Evolutionary conservation across 1,140 invertebrate genomes (phyloP).

Genomic region (Drosophila murphyi): DNA sequence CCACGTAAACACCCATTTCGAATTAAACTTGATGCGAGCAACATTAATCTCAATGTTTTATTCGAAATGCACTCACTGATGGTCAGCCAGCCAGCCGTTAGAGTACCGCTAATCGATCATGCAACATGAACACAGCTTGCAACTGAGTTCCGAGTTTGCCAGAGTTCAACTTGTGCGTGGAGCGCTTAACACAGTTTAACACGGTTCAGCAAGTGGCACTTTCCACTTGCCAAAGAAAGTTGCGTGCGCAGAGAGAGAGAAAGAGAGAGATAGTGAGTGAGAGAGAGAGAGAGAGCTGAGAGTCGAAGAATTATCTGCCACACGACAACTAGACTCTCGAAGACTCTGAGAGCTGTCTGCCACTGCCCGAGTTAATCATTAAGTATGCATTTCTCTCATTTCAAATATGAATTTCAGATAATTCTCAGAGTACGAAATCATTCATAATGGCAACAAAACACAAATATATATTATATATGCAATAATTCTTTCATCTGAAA

Average conservation of each 20-base stretch:
- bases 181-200: conserved; percentile 47
- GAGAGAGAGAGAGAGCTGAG: not conserved
- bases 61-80: not conserved
- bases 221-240: conserved; percentile 47
- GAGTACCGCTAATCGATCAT: conserved; percentile 48
- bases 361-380: too few relatives aligned
- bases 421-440: too few relatives aligned
- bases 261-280: not conserved
- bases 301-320: not conserved
- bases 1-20: not conserved
- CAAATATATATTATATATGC: too few relatives aligned
- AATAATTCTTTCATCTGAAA: too few relatives aligned
- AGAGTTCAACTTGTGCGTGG: conserved; percentile 8
- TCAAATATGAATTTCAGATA: too few relatives aligned
- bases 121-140: conserved; percentile 18
- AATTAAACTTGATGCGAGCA: not conserved
- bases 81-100: conserved; percentile 17
- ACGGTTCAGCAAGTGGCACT: conserved; percentile 51
- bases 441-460: too few relatives aligned
- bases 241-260: conserved; percentile 6
- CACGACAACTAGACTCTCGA: not conserved
- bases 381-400: too few relatives aligned
- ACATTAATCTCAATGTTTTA: not conserved
- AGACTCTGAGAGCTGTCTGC: too few relatives aligned
- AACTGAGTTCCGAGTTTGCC: not conserved